Evolutionary conservation across 2,797 vertebrate species (phyloP), one percentile per base, ranked within the genome.

Genomic region (Lophius americanus): DNA sequence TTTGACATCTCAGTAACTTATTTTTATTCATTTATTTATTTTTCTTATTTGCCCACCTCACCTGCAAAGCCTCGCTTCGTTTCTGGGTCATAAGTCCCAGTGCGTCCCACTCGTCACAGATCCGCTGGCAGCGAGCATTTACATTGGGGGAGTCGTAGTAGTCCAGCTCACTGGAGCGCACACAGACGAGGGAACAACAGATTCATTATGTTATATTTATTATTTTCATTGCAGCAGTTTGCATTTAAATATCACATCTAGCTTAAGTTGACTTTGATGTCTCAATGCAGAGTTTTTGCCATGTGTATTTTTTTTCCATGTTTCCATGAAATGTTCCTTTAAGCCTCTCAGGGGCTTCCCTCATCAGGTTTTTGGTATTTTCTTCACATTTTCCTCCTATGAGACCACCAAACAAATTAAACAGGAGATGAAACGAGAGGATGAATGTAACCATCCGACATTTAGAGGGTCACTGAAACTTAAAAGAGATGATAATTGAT

Each of bases 111-210:
- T 99, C 95, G 88, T 99, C 98, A 86, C 98, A 99, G 87, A 99
- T 99, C 88, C 93, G 93, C 92, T 99, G 98, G 92, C 97, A 99
- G 85, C 97, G 95, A 85, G 95, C 94, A 54, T 99, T 99, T 78
- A 99, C 97, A 84, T 94, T 99, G 67, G 96, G 97, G 73, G 98
- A 99, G 92, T 99, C 96, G 0, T 98, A 99, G 89, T 99, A 99
- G 89, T 99, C 96, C 94, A 99, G 91, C 95, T 99, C 98, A 82
- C 98, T 99, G 76, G 4, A 51, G 60, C 70, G 80, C 64, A 60
- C 61, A 79, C 64, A 74, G 7, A 73, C 32, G 11, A 39, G 47
- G 60, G 33, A 51, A 66, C 10, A 46, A 10, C 8, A 41, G 49
- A 72, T 7, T 59, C 9, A 32, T 46, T 4, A 64, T 23, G 35